Evolutionary conservation across 2,888 invertebrate species (phyloP).

Genomic region (Tromatobia lineatoria): DNA sequence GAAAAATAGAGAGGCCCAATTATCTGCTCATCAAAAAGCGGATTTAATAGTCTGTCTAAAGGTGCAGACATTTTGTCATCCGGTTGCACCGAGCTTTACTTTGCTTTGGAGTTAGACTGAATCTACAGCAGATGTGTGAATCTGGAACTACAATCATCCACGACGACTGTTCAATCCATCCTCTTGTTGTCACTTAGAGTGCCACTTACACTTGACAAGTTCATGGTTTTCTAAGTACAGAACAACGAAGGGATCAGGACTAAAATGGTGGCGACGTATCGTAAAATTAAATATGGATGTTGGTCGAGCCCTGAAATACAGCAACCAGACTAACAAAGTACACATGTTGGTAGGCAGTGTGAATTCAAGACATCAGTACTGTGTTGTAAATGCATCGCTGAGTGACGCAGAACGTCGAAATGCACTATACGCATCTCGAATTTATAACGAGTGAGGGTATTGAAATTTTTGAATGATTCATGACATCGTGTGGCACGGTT

Average conservation of each 20-base stretch:
- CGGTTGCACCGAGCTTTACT: too few species aligned
- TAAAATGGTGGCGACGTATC: background rate
- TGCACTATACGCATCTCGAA: slow-evolving; percentile 65
- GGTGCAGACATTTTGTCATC: too few species aligned
- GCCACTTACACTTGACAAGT: too few species aligned
- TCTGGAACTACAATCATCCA: too few species aligned
- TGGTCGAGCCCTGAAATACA: background rate
- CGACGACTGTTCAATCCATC: too few species aligned
- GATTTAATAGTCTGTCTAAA: too few species aligned
- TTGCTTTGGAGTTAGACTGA: too few species aligned
- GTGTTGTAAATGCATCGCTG: slow-evolving; percentile 51
- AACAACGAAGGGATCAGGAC: background rate
- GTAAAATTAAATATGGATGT: background rate
- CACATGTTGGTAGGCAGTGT: background rate
- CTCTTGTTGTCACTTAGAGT: too few species aligned
- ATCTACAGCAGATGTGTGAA: too few species aligned
- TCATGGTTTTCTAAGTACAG: background rate
- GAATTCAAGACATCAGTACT: background rate
- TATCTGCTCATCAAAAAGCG: too few species aligned
- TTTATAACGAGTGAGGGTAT: slow-evolving; percentile 58
- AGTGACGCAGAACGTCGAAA: slow-evolving; percentile 66
- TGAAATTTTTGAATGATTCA: slow-evolving; percentile 67
- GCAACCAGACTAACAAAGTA: background rate
- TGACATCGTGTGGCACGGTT: slow-evolving; percentile 25
- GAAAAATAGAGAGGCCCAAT: too few species aligned